phyloP scores from a whole-genome alignment of 2,113 vertebrate species.

The Oreochromis aureus region DNA sequence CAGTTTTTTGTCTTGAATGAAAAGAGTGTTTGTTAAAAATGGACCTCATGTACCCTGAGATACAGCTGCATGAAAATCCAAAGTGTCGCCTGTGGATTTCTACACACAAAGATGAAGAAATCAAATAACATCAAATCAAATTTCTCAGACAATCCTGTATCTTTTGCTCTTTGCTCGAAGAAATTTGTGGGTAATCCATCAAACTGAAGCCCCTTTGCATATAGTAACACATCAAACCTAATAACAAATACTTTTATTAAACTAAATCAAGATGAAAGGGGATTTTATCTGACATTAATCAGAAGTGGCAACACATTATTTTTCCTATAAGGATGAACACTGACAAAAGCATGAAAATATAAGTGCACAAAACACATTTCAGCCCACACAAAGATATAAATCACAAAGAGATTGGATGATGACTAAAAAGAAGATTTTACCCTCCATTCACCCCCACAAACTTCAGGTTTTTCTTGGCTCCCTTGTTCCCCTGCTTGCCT shows the following conservation, averaged over 20 bases:
- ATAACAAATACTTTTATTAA: neutral
- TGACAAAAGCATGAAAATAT: neutral
- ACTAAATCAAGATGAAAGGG: neutral
- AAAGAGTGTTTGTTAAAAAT: neutral
- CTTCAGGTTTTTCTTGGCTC: slow-evolving; percentile 98
- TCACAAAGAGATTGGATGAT: neutral
- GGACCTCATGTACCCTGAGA: neutral
- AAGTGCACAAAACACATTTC: neutral
- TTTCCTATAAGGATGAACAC: neutral
- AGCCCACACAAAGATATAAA: neutral
- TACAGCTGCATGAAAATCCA: neutral
- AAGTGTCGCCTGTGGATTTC: neutral
- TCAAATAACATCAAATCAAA: neutral
- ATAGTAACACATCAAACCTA: neutral
- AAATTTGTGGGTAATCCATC: neutral
- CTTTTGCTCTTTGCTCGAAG: neutral
- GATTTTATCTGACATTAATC: neutral
- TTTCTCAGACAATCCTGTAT: neutral
- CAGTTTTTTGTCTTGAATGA: neutral
- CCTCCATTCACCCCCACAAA: slow-evolving; percentile 99
- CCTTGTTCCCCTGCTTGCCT: slow-evolving; percentile 83
- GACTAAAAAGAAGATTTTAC: slow-evolving; percentile 72
- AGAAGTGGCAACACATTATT: neutral
- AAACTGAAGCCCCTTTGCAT: neutral
- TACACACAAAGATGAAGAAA: neutral